A percentile compares a stretch with the other conserved stretches of the same genome.
Evolutionary conservation across 2,888 invertebrate genomes (phyloP).

Genomic region (Melanotus villosus): DNA sequence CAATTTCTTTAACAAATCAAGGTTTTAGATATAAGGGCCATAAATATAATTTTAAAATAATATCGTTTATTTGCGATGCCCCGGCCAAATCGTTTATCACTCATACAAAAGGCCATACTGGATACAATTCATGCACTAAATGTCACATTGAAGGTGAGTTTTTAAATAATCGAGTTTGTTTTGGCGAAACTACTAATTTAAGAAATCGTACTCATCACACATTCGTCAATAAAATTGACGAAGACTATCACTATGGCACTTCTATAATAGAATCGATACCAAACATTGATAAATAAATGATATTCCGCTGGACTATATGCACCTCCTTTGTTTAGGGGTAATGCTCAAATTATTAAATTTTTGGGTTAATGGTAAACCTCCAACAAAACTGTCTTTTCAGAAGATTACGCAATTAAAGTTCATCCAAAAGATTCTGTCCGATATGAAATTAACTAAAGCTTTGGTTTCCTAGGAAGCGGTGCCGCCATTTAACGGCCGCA

Average conservation of each 20-base stretch:
- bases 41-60: neutral
- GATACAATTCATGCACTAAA: constrained; percentile 33
- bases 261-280: neutral
- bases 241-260: neutral
- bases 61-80: too few species aligned
- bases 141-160: constrained; percentile 30
- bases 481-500: too few species aligned
- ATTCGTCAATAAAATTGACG: neutral
- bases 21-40: neutral
- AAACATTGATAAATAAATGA: neutral
- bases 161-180: constrained; percentile 33
- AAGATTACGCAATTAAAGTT: neutral
- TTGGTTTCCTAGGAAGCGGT: neutral
- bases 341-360: neutral
- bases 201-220: constrained; percentile 34
- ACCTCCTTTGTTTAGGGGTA: neutral
- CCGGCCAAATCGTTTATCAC: too few species aligned
- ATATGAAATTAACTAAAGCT: too few species aligned
- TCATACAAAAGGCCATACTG: too few species aligned
- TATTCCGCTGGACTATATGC: neutral
- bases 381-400: neutral
- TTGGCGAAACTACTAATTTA: constrained; percentile 20
- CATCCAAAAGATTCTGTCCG: too few species aligned
- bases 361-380: neutral
- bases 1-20: too few species aligned